Evolutionary conservation across 2,888 invertebrate species (phyloP), one percentile per base, ranked within the genome.

Genomic region (Amphiduros pacificus): DNA sequence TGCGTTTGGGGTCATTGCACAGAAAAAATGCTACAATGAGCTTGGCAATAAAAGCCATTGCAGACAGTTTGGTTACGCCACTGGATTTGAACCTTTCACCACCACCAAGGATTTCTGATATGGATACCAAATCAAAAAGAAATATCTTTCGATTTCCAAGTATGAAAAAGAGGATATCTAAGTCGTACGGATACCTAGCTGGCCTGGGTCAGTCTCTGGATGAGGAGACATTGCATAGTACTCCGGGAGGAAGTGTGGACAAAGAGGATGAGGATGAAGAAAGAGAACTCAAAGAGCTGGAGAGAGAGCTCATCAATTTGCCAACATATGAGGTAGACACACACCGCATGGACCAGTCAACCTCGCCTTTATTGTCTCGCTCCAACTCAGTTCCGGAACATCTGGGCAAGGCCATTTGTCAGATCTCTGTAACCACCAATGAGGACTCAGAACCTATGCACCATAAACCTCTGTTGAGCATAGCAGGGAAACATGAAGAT

Each of bases 231-330:
- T 26, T 48, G 26, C 31, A 52, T 20, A 28, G 54, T 14, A 22
- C n/a, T 31, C 55, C 63, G 17, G 50, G 40, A 20, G 40, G 40
- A 11, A 61, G 52, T 52, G 31, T 64, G 61, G 31, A 29, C 41
- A 26, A 40, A 36, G 44, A 44, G 40, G 41, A 56, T 36, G 55
- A 61, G 5, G 31, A 51, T 60, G 86, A 86, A 71, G 85, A 87
- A 49, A 77, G 84, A 31, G n/a, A n/a, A n/a, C n/a, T n/a, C n/a
- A n/a, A n/a, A n/a, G 86, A 86, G 41, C 85, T 87, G 72, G 86
- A 87, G 75, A 79, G 85, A 66, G 86, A 86, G 69, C 79, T 87
- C 27, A 87, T 86, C 71, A 87, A 87, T 74, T 77, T 87, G 61
- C 87, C 87, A 0, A 79, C 77, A 2, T 81, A 79, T 68, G 80